A percentile compares a stretch with the other conserved stretches of the same genome.
phyloP scores from a whole-genome alignment of 2,888 invertebrate species.

The Cephus nigrinus region DNA sequence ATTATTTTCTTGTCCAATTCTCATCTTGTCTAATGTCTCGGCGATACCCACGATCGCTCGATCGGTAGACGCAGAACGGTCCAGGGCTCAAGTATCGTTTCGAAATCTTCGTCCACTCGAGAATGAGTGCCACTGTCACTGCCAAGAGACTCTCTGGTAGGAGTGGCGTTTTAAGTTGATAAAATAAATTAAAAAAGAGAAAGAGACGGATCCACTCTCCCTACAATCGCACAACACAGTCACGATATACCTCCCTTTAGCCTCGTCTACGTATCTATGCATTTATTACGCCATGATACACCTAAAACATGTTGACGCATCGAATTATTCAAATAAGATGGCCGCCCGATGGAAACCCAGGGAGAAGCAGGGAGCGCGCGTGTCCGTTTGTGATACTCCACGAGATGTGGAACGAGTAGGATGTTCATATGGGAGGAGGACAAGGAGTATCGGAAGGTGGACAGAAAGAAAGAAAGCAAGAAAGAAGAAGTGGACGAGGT shows the following conservation, averaged over 20 bases:
- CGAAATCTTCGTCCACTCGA: not conserved
- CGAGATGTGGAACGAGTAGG: slow-evolving; percentile 1
- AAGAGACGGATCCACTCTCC: not conserved
- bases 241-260: not conserved
- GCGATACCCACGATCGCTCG: not conserved
- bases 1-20: not conserved
- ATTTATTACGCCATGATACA: slow-evolving; percentile 29
- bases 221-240: not conserved
- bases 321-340: slow-evolving; percentile 48
- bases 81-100: not conserved
- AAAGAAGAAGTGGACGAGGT: slow-evolving; percentile 7
- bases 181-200: not conserved
- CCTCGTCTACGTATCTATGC: not conserved
- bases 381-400: slow-evolving; percentile 14
- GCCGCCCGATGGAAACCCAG: slow-evolving; percentile 12
- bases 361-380: not conserved
- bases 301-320: slow-evolving; percentile 45
- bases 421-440: not conserved
- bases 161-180: not conserved
- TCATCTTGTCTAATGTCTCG: not conserved
- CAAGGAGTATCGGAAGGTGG: not conserved
- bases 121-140: not conserved
- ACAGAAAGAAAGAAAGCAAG: not conserved
- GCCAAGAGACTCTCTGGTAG: not conserved
- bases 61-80: not conserved